Evolutionary conservation across 2,113 vertebrate genomes (phyloP).

Genomic region (Marmota flaviventris): DNA sequence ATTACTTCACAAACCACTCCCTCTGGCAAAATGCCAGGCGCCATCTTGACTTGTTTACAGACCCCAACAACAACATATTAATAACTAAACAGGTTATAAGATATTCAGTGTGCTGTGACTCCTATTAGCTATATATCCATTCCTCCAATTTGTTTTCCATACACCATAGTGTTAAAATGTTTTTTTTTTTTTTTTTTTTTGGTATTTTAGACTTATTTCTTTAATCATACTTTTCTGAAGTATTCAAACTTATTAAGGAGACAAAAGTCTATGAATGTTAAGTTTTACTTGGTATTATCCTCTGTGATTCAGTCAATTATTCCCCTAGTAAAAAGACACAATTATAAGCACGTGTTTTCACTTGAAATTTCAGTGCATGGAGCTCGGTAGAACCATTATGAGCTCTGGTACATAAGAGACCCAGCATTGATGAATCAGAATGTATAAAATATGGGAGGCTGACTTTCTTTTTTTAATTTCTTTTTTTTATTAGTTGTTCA

Average conservation of each 20-base stretch:
- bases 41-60: too few relatives aligned
- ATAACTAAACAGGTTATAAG: not conserved
- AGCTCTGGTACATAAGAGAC: not conserved
- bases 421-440: not conserved
- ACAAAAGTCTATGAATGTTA: not conserved
- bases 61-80: not conserved
- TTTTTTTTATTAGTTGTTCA: too few relatives aligned
- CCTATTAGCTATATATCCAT: not conserved
- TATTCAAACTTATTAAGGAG: conserved; percentile 14
- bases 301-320: conserved; percentile 41
- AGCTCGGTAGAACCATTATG: not conserved
- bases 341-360: not conserved
- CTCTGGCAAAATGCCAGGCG: too few relatives aligned
- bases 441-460: not conserved
- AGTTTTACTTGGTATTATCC: conserved; percentile 31
- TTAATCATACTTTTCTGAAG: not conserved
- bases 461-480: not conserved
- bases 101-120: not conserved
- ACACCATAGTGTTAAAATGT: not conserved
- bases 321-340: not conserved
- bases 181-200: not conserved
- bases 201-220: conserved; percentile 45
- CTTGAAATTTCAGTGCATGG: not conserved
- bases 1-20: too few relatives aligned
- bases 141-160: not conserved